These are phyloP conservation scores for Cryptocheilus praepositus DNA, from an alignment of 2,888 invertebrate genomes.

Conservation along the genomic window DNA sequence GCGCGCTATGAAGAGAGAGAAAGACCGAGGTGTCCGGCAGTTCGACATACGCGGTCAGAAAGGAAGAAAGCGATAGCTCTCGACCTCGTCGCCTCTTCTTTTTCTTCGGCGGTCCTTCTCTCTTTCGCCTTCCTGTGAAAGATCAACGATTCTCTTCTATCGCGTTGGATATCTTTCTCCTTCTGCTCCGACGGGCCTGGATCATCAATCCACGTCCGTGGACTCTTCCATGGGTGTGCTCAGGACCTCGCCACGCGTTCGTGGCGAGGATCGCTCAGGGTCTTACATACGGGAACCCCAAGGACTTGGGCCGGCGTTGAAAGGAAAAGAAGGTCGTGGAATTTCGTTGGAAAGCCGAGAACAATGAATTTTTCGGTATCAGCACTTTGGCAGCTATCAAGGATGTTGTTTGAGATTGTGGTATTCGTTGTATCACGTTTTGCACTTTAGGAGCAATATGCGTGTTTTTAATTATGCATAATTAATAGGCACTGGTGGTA, in stretches of 20 bases:
- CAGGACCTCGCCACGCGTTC: conserved; percentile 16
- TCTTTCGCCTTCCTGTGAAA: conserved; percentile 3
- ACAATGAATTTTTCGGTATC: too few relatives aligned
- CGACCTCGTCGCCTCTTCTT: conserved; percentile 7
- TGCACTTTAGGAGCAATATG: too few relatives aligned
- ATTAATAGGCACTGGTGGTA: too few relatives aligned
- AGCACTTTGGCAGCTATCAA: too few relatives aligned
- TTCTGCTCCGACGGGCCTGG: conserved; percentile 36
- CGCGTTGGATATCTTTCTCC: neutral
- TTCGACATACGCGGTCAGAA: conserved; percentile 23
- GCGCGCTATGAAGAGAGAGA: neutral
- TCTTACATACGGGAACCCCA: conserved; percentile 3
- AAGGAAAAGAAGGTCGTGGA: neutral
- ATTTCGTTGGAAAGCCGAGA: neutral
- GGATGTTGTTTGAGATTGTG: too few relatives aligned
- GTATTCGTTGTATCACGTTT: too few relatives aligned
- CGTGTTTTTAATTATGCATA: too few relatives aligned
- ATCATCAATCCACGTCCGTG: conserved; percentile 63
- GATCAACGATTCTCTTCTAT: conserved; percentile 19
- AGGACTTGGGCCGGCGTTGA: conserved; percentile 10
- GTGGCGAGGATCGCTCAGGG: conserved; percentile 17
- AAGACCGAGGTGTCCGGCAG: conserved; percentile 10
- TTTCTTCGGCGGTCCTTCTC: neutral
- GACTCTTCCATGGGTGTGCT: conserved; percentile 29
- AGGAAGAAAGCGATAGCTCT: conserved; percentile 45